Evolutionary conservation across 2,113 vertebrate genomes (phyloP), one percentile per base, ranked within the genome.

Genomic region (Crocuta crocuta): DNA sequence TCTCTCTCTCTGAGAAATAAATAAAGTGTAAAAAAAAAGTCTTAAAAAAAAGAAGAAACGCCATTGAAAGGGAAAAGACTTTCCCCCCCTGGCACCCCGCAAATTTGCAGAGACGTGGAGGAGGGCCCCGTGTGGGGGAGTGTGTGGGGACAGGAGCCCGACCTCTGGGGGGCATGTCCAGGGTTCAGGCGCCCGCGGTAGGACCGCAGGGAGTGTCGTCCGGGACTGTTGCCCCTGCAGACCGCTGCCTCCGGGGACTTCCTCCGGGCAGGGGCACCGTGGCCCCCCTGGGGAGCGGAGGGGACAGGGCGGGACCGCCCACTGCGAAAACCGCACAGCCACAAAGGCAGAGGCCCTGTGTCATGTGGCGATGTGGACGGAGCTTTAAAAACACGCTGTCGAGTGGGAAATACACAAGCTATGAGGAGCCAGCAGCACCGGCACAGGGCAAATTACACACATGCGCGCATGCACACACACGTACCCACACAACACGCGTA

Each of bases 141-240:
- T 9, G 74, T 6, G 4, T 31, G 74, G 74, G 43, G 74, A 31
- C 43, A 78, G 74, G 24, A 31, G 74, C 26, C 28, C 26, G 4
- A 17, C 74, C 26, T 48, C 13, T 0, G 13, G 74, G 26, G 26
- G 43, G 9, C 7, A 15, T 4, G 13, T 16, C 24, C 43, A 9
- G 2, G 10, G 43, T 31, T 9, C 26, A 7, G 5, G 74, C 26
- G 1, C 28, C 13, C 0, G 35, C 0, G 19, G 70, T 73, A n/a
- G 21, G 70, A 39, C 39, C 19, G 10, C 19, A 23, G 10, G 2
- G 70, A 73, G n/a, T 39, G 39, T 23, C 9, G 2, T 21, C 19
- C 1, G 15, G 53, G 53, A 16, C 53, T 17, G 53, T 55, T 17
- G 53, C 53, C 16, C 53, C n/a, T 35, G n/a, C n/a, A 35, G 68